phyloP scores from a whole-genome alignment of 2,888 invertebrate genomes.

The Uropetala carovei region DNA sequence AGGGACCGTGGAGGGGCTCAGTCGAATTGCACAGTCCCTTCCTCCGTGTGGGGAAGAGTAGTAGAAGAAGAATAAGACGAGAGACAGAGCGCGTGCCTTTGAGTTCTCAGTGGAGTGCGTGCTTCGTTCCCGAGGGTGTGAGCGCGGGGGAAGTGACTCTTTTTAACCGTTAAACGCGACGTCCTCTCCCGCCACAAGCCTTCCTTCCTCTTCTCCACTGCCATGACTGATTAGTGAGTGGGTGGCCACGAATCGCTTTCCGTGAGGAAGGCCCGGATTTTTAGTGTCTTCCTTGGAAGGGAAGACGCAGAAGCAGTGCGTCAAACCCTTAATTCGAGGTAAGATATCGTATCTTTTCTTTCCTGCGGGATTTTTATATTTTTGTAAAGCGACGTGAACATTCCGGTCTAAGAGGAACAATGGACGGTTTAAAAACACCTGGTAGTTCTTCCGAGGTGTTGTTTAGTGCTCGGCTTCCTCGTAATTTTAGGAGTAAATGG shows the following conservation, averaged over 20 bases:
- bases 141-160: conserved; percentile 50
- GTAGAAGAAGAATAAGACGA: not conserved
- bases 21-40: conserved; percentile 44
- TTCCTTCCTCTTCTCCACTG: conserved; percentile 32
- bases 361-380: not conserved
- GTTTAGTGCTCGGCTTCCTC: not conserved
- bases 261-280: conserved; percentile 51
- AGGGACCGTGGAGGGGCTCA: conserved; percentile 37
- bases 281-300: conserved; percentile 42
- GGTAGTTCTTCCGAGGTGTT: not conserved
- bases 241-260: conserved; percentile 48
- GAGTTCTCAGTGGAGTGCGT: conserved; percentile 51
- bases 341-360: not conserved
- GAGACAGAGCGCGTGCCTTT: conserved; percentile 46
- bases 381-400: not conserved
- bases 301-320: not conserved
- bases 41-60: not conserved
- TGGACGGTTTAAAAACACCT: not conserved
- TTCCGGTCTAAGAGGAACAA: not conserved
- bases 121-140: conserved; percentile 37
- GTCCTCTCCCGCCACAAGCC: conserved; percentile 23
- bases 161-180: conserved; percentile 53
- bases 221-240: conserved; percentile 54
- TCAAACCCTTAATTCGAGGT: not conserved
- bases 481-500: not conserved